Evolutionary conservation across 2,113 vertebrate species (phyloP).

Genomic region (Pygoscelis antarcticus): DNA sequence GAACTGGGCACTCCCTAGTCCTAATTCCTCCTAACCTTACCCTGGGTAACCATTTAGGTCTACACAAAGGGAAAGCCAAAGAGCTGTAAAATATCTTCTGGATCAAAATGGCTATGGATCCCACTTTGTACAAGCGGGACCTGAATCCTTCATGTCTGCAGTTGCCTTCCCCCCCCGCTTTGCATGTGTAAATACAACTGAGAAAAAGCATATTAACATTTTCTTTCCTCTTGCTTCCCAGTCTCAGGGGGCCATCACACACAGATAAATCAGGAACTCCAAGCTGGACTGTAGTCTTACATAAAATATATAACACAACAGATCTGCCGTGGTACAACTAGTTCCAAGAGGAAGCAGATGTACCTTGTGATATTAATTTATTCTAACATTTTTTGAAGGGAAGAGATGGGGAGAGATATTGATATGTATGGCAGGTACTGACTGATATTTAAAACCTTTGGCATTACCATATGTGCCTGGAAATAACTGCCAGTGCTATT

Average conservation of each 20-base stretch:
- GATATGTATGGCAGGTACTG: neutral
- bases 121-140: neutral
- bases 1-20: neutral
- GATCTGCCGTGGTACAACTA: neutral
- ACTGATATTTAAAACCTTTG: conserved; percentile 41
- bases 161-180: neutral
- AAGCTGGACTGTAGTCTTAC: neutral
- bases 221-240: neutral
- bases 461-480: conserved; percentile 23
- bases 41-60: neutral
- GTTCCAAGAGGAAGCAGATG: conserved; percentile 8
- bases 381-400: neutral
- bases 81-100: neutral
- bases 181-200: neutral
- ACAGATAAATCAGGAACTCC: neutral
- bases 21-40: neutral
- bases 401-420: neutral
- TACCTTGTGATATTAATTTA: conserved; percentile 1
- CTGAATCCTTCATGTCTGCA: neutral
- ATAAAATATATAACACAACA: neutral
- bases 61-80: neutral
- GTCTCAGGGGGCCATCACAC: neutral
- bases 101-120: neutral
- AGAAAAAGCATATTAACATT: neutral
- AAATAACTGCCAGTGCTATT: conserved; percentile 15